A percentile compares a stretch with the other conserved stretches of the same genome.
phyloP scores from a whole-genome alignment of 2,888 invertebrate species.

The Theristus sp. region DNA sequence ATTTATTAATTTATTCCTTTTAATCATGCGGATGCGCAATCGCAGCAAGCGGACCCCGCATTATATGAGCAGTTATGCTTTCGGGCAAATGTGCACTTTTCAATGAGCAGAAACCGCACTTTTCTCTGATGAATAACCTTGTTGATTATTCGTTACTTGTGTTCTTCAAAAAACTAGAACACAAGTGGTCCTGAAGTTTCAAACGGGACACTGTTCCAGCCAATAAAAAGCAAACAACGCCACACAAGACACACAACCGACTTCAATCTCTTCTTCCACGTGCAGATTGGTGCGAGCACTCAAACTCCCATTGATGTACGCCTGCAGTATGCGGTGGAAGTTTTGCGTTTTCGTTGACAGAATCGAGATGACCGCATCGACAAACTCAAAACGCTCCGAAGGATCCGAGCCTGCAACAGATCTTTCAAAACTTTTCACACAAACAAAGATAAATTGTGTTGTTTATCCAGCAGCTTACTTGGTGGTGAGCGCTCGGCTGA shows the following conservation, averaged over 20 bases:
- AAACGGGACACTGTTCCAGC: background rate
- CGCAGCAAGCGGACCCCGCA: too few relatives aligned
- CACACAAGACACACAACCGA: too few relatives aligned
- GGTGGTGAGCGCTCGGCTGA: too few relatives aligned
- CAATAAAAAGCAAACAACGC: background rate
- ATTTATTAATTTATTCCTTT: too few relatives aligned
- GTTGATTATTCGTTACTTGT: too few relatives aligned
- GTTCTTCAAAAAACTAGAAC: too few relatives aligned
- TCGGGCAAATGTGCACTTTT: background rate
- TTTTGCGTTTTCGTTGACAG: constrained; percentile 62
- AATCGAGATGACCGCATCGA: constrained; percentile 57
- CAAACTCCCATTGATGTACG: constrained; percentile 75
- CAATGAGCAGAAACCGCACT: background rate
- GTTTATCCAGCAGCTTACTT: background rate
- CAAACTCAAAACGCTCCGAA: constrained; percentile 53
- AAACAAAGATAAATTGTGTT: background rate
- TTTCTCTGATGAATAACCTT: background rate
- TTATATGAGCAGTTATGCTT: too few relatives aligned
- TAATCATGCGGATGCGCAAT: too few relatives aligned
- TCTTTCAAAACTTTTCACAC: background rate
- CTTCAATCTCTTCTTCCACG: constrained; percentile 23
- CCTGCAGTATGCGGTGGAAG: constrained; percentile 81
- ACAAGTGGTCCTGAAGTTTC: background rate
- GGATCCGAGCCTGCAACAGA: constrained; percentile 17
- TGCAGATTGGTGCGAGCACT: constrained; percentile 41